These are phyloP conservation scores for Neodiprion lecontei DNA, from an alignment of 1,140 invertebrate species.

Conservation along the genomic window DNA sequence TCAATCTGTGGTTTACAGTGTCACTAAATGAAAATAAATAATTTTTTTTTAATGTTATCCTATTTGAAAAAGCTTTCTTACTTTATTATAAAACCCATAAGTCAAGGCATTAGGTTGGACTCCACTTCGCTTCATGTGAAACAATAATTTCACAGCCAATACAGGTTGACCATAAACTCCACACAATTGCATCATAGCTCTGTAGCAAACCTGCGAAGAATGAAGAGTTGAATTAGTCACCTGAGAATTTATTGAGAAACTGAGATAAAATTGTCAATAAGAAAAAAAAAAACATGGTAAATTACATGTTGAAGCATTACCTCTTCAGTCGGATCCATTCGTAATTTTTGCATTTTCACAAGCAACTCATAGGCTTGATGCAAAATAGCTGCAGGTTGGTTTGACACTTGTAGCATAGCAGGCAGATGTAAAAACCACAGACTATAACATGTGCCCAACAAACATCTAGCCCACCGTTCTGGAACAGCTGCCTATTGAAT, in stretches of 20 bases:
- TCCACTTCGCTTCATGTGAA: conserved; percentile 94
- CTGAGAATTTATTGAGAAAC: not conserved
- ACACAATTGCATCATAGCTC: conserved; percentile 98
- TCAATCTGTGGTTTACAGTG: not conserved
- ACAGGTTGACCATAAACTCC: conserved; percentile 93
- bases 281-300: conserved; percentile 14
- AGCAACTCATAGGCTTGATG: conserved; percentile 87
- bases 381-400: conserved; percentile 78
- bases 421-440: conserved; percentile 96
- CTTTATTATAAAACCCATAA: conserved; percentile 79
- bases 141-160: conserved; percentile 92
- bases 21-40: conserved; percentile 10
- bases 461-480: conserved; percentile 90
- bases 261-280: conserved; percentile 19
- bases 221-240: conserved; percentile 17
- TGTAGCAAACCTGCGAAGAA: conserved; percentile 84
- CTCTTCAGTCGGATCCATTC: conserved; percentile 87
- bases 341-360: conserved; percentile 79
- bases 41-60: conserved; percentile 17
- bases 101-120: conserved; percentile 97
- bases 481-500: conserved; percentile 64
- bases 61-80: conserved; percentile 23
- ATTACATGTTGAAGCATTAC: conserved; percentile 54
- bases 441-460: conserved; percentile 87
- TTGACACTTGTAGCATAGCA: conserved; percentile 61